Percentiles rank a stretch among this genome's conserved stretches.
Conservation (phyloP, 1,140 invertebrate genomes). For the Listronotus oregonensis region DNA sequence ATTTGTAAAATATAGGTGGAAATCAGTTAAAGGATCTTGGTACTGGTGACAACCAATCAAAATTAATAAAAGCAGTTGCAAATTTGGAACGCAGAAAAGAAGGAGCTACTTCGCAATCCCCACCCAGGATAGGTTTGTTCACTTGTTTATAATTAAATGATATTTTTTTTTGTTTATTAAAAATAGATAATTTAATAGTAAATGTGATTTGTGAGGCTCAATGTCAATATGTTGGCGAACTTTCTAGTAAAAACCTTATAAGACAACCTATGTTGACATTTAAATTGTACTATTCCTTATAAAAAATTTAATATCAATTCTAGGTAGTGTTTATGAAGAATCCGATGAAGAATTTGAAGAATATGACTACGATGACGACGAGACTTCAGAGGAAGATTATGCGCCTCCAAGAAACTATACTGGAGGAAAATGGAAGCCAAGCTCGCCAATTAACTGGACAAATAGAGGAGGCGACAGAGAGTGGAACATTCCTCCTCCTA, state of each 20-base stretch:
- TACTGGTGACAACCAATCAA: constrained; percentile 63
- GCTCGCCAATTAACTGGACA: constrained; percentile 52
- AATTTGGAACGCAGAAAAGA: constrained; percentile 60
- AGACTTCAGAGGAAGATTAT: constrained; percentile 63
- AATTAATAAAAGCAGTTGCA: constrained; percentile 65
- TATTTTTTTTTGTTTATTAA: neutral
- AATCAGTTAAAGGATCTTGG: constrained; percentile 60
- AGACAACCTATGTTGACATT: no score
- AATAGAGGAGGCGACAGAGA: constrained; percentile 39
- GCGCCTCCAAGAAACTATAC: constrained; percentile 50
- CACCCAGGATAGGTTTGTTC: constrained; percentile 30
- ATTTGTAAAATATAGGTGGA: constrained; percentile 50
- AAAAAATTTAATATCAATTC: no score
- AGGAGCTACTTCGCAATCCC: constrained; percentile 17
- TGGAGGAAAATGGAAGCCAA: constrained; percentile 60
- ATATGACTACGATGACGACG: constrained; percentile 62
- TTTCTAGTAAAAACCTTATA: no score
- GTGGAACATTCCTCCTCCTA: constrained; percentile 50
- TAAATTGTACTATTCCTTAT: no score
- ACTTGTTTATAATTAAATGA: neutral
- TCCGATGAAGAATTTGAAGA: constrained; percentile 58
- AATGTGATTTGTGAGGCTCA: no score
- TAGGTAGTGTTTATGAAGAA: constrained; percentile 49
- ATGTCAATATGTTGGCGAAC: no score
- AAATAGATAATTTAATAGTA: no score